These are phyloP conservation scores for Sardina pilchardus DNA, from an alignment of 2,113 vertebrate species.

Conservation along the genomic window DNA sequence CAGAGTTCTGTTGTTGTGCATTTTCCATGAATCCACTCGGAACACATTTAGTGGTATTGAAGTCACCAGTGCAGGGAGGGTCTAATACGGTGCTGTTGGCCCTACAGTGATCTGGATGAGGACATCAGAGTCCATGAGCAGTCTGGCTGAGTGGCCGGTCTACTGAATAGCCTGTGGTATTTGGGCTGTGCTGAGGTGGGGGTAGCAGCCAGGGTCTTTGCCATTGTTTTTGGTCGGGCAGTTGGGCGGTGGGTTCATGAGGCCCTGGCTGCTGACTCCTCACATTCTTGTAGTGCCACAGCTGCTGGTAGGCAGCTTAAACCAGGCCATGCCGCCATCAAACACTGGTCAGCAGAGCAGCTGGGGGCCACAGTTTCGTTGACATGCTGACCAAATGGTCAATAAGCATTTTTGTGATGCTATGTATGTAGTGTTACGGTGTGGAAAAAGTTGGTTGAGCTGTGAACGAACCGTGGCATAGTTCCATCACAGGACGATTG, in stretches of 20 bases:
- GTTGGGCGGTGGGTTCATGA: not conserved
- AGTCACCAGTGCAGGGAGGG: not conserved
- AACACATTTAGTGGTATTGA: not conserved
- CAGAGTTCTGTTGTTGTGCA: not conserved
- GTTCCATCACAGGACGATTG: not conserved
- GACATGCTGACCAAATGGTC: not conserved
- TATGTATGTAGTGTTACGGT: not conserved
- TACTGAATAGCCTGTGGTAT: not conserved
- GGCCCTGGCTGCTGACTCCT: slow-evolving; percentile 2
- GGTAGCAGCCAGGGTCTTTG: not conserved
- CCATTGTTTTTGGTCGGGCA: not conserved
- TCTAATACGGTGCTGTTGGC: not conserved
- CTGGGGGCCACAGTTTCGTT: not conserved
- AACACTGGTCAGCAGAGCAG: not conserved
- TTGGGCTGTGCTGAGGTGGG: not conserved
- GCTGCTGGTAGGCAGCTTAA: not conserved
- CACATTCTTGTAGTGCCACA: slow-evolving; percentile 2
- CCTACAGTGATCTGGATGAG: not conserved
- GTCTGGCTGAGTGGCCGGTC: too few relatives aligned
- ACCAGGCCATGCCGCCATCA: not conserved
- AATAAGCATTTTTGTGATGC: not conserved
- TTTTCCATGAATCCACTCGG: not conserved
- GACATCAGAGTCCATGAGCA: not conserved
- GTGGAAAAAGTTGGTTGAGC: not conserved
- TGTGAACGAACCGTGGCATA: not conserved